Conservation (phyloP, 2,113 vertebrate genomes). For the Mola mola region DNA sequence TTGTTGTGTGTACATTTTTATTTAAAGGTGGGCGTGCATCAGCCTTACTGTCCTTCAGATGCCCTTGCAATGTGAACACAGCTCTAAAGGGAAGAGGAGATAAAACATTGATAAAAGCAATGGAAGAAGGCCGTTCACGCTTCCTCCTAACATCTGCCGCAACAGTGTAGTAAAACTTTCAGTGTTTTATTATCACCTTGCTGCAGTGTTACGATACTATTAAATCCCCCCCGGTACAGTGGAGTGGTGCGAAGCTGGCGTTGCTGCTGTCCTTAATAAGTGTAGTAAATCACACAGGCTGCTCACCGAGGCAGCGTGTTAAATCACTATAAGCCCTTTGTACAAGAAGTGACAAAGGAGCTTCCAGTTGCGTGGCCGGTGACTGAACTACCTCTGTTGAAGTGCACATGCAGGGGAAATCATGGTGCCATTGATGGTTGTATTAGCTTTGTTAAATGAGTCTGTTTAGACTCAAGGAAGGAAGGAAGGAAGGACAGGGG, state of each 20-base stretch:
- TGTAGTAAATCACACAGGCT: conserved; percentile 60
- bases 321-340: conserved; percentile 57
- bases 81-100: neutral
- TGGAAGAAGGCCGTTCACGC: neutral
- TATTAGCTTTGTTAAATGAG: conserved; percentile 15
- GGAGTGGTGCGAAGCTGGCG: conserved; percentile 25
- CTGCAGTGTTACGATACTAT: conserved; percentile 37
- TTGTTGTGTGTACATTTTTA: conserved; percentile 11
- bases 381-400: conserved; percentile 45
- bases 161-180: conserved; percentile 10
- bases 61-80: conserved; percentile 1
- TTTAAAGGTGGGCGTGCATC: neutral
- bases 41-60: conserved; percentile 26
- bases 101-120: neutral
- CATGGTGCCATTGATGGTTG: neutral
- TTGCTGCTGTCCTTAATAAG: conserved; percentile 53
- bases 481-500: neutral
- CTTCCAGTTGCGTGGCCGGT: conserved; percentile 22
- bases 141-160: neutral
- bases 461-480: conserved; percentile 15
- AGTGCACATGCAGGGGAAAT: conserved; percentile 15
- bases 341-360: conserved; percentile 54
- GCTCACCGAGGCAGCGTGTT: conserved; percentile 46
- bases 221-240: conserved; percentile 35
- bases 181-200: conserved; percentile 22